Conservation (phyloP, 2,888 invertebrate genomes). For the Drosophila mulleri region DNA sequence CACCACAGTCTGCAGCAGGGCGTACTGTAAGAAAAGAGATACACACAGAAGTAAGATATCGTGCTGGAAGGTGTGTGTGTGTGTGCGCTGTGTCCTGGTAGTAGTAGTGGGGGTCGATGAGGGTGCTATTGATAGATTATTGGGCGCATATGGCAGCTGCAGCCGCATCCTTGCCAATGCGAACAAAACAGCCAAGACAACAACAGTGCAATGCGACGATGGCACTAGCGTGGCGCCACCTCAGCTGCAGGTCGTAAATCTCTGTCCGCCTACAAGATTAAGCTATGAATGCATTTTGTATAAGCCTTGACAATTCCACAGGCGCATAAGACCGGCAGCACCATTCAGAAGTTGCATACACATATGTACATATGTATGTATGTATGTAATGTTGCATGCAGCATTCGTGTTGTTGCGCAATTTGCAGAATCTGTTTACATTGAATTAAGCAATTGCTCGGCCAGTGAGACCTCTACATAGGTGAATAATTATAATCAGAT, state of each 20-base stretch:
- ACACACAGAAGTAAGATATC: conserved; percentile 38
- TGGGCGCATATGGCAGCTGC: conserved; percentile 52
- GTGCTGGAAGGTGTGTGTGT: conserved; percentile 15
- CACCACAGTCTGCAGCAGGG: conserved; percentile 96
- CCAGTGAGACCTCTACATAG: conserved; percentile 20
- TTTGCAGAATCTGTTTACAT: conserved; percentile 17
- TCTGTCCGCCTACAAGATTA: conserved; percentile 59
- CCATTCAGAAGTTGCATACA: conserved; percentile 32
- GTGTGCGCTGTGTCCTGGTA: conserved; percentile 4
- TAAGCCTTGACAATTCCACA: conserved; percentile 56
- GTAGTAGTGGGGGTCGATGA: conserved; percentile 24
- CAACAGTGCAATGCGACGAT: conserved; percentile 19
- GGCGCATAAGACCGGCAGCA: conserved; percentile 24
- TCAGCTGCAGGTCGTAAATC: conserved; percentile 54
- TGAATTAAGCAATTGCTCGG: conserved; percentile 26
- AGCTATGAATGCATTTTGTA: conserved; percentile 60
- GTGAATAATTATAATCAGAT: conserved; percentile 43
- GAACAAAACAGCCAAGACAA: conserved; percentile 23
- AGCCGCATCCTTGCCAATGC: conserved; percentile 39
- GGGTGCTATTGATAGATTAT: conserved; percentile 59
- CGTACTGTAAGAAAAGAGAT: conserved; percentile 87
- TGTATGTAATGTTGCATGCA: conserved; percentile 22
- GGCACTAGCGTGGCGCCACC: conserved; percentile 18
- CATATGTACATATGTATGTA: neutral
- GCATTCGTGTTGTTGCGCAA: neutral